Evolutionary conservation across 2,113 vertebrate species (phyloP).

Genomic region (Trachemys scripta): DNA sequence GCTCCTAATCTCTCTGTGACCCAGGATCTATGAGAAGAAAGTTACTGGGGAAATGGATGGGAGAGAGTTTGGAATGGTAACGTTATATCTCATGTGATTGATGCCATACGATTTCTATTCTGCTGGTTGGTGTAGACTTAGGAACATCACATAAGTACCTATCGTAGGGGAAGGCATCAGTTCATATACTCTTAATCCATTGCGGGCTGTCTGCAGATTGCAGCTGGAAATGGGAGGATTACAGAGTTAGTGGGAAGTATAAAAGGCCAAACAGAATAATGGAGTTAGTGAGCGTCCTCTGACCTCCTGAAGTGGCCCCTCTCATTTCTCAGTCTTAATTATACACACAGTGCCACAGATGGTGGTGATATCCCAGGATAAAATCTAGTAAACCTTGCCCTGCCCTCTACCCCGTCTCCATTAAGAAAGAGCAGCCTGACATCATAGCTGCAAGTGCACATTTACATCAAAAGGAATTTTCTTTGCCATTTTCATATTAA

Average conservation of each 20-base stretch:
- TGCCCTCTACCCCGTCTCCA: slow-evolving; percentile 24
- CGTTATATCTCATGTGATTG: not conserved
- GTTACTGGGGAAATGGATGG: not conserved
- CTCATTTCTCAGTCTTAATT: not conserved
- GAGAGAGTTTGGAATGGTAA: not conserved
- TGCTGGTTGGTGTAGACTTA: not conserved
- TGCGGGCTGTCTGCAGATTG: not conserved
- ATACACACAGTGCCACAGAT: not conserved
- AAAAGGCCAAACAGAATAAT: not conserved
- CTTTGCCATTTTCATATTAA: slow-evolving; percentile 37
- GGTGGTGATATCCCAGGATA: not conserved
- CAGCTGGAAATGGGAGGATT: not conserved
- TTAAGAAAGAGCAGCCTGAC: slow-evolving; percentile 41
- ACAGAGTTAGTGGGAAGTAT: not conserved
- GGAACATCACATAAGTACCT: not conserved
- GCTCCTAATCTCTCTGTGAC: not conserved
- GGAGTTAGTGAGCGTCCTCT: not conserved
- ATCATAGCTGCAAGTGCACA: slow-evolving; percentile 53
- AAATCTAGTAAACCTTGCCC: not conserved
- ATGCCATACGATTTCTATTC: not conserved
- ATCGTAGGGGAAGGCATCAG: not conserved
- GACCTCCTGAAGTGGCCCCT: not conserved
- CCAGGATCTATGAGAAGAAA: not conserved
- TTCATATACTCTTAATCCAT: not conserved
- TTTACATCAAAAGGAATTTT: slow-evolving; percentile 70